Conservation (phyloP, 2,113 vertebrate genomes). For the Carassius carassius region DNA sequence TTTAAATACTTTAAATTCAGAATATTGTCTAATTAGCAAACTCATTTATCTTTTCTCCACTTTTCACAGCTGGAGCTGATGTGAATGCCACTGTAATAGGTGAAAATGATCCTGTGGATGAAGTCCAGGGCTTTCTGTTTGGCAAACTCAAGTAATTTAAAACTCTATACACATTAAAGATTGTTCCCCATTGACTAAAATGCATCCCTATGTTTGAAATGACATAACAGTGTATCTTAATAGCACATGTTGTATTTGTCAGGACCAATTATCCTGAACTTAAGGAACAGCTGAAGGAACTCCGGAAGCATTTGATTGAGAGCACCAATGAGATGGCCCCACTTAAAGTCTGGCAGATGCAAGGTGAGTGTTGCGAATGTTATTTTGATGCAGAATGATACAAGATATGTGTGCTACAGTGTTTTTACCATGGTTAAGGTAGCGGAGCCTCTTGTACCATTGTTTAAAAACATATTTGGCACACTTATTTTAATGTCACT, state of each 20-base stretch:
- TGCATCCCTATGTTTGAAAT: neutral
- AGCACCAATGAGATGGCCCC: conserved; percentile 99
- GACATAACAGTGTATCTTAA: neutral
- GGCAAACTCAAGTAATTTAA: conserved; percentile 89
- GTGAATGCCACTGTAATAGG: conserved; percentile 90
- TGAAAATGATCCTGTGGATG: conserved; percentile 92
- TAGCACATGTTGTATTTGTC: conserved; percentile 16
- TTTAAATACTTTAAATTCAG: too few species aligned
- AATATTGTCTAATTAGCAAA: neutral
- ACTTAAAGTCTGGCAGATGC: conserved; percentile 97
- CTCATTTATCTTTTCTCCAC: neutral
- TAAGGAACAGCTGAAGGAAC: conserved; percentile 89
- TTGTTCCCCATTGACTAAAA: conserved; percentile 35
- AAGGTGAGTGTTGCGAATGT: conserved; percentile 77
- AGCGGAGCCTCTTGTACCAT: neutral
- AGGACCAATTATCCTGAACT: conserved; percentile 87
- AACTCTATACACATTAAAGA: neutral
- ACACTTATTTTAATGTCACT: neutral
- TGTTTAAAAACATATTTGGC: neutral
- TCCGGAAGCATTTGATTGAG: conserved; percentile 93
- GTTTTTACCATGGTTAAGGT: neutral
- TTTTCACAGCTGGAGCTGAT: conserved; percentile 77
- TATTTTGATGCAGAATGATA: too few species aligned
- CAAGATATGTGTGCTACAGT: neutral
- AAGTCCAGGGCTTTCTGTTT: conserved; percentile 98